Evolutionary conservation across 2,113 vertebrate genomes (phyloP).

Genomic region (Picathartes gymnocephalus): DNA sequence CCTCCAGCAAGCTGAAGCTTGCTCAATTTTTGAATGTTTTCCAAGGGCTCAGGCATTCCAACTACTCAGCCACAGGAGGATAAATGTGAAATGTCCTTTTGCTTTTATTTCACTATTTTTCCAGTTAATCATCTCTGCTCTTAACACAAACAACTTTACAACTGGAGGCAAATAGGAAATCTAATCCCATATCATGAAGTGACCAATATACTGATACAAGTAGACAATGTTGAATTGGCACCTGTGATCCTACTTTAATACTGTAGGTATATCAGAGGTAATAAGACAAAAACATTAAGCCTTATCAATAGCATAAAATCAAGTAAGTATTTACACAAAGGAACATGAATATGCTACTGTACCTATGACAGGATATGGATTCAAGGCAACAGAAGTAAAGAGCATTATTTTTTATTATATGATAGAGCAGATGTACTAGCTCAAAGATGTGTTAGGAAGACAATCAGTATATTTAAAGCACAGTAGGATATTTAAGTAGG

Average conservation of each 20-base stretch:
- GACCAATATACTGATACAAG: not conserved
- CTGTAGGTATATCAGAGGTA: not conserved
- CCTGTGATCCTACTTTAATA: not conserved
- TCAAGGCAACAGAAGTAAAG: not conserved
- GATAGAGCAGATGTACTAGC: not conserved
- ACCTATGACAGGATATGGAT: not conserved
- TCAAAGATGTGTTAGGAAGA: not conserved
- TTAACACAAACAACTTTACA: slow-evolving; percentile 4
- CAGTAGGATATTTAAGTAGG: not conserved
- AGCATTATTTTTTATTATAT: not conserved
- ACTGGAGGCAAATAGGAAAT: slow-evolving; percentile 1
- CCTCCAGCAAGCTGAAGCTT: not conserved
- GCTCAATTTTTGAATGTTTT: not conserved
- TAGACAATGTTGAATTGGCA: not conserved
- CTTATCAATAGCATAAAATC: not conserved
- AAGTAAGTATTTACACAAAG: not conserved
- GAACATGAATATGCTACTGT: not conserved
- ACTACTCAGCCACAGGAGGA: slow-evolving; percentile 44
- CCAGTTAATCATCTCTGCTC: slow-evolving; percentile 1
- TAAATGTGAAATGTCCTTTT: slow-evolving; percentile 47
- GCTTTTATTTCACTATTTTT: slow-evolving; percentile 9
- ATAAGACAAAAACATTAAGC: not conserved
- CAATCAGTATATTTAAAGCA: not conserved
- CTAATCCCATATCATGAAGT: not conserved
- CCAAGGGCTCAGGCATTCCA: not conserved